These are phyloP conservation scores for Etia nguti DNA, from an alignment of 2,113 vertebrate species.

Conservation along the genomic window DNA sequence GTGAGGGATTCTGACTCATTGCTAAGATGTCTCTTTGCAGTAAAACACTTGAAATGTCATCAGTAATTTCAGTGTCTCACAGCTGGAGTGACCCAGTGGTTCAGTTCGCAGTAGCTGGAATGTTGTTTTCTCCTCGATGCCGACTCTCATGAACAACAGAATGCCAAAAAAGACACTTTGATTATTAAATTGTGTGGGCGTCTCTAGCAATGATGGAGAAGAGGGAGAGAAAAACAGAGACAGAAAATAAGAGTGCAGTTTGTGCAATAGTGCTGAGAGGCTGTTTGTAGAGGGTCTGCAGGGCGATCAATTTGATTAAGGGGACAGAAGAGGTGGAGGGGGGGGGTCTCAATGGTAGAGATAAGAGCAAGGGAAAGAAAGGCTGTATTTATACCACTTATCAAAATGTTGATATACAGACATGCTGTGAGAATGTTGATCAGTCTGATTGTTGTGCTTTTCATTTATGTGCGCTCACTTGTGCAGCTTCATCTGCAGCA, in stretches of 20 bases:
- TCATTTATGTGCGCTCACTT: not conserved
- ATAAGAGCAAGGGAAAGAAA: not conserved
- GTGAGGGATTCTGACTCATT: not conserved
- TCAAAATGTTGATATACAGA: not conserved
- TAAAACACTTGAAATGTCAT: slow-evolving; percentile 6
- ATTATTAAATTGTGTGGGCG: not conserved
- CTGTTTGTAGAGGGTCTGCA: not conserved
- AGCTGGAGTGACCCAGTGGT: not conserved
- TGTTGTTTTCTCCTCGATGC: not conserved
- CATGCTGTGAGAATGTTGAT: not conserved
- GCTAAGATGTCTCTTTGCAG: not conserved
- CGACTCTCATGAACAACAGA: not conserved
- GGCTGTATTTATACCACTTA: not conserved
- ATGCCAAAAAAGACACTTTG: not conserved
- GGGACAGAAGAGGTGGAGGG: not conserved
- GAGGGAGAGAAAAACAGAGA: not conserved
- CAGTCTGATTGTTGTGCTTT: not conserved
- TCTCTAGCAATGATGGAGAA: not conserved
- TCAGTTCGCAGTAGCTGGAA: not conserved
- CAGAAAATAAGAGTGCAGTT: not conserved
- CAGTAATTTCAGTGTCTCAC: not conserved
- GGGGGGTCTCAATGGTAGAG: not conserved
- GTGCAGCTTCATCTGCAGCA: not conserved
- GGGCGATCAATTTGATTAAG: not conserved
- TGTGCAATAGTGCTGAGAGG: not conserved